Conservation (phyloP, 2,113 vertebrate species). For the Xenopus borealis region DNA sequence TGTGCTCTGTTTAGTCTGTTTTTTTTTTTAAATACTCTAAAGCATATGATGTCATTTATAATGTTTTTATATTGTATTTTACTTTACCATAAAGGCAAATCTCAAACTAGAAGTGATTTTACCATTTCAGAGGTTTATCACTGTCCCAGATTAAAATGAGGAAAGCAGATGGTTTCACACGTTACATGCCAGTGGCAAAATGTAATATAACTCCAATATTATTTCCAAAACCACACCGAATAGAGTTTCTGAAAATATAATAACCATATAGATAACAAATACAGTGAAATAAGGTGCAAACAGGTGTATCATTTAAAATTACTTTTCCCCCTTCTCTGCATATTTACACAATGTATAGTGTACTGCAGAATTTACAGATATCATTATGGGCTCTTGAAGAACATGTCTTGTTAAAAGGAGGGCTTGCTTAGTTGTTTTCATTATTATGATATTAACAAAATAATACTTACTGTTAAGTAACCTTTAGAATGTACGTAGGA, state of each 20-base stretch:
- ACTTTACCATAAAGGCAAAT: neutral
- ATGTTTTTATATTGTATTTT: constrained; percentile 15
- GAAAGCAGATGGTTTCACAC: constrained; percentile 9
- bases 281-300: neutral
- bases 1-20: constrained; percentile 18
- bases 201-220: neutral
- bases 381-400: too few relatives aligned
- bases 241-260: neutral
- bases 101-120: neutral
- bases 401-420: too few relatives aligned
- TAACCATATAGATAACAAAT: neutral
- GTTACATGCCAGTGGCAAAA: constrained; percentile 1
- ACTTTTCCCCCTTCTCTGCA: neutral
- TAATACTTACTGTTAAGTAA: too few relatives aligned
- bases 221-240: neutral
- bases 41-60: constrained; percentile 21
- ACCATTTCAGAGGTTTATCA: constrained; percentile 5
- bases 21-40: neutral
- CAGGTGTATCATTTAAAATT: neutral
- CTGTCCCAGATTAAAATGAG: neutral
- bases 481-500: too few relatives aligned
- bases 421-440: too few relatives aligned
- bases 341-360: too few relatives aligned
- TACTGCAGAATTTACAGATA: too few relatives aligned
- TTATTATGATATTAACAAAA: too few relatives aligned